Base-by-base conservation (phyloP, 1,140 invertebrate genomes). In the Galleria mellonella region DNA sequence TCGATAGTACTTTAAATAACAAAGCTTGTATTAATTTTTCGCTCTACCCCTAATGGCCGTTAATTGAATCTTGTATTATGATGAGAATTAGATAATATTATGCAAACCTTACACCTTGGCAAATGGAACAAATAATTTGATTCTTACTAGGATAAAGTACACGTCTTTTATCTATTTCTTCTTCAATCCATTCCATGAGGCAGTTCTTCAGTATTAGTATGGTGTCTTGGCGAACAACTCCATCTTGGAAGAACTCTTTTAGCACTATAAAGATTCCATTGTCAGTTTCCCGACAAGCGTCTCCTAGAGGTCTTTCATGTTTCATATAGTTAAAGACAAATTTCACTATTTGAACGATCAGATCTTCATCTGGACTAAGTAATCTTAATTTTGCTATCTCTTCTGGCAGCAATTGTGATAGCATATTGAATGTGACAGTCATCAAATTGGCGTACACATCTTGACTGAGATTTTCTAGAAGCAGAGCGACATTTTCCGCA, bases 221-320 rank as follows among this genome's bases (percentile, higher is more conserved):
- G 0, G 77, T 83, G 4, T 78, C 69, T 37, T 72, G 62, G 4
- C 62, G 52, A 9, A 85, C 53, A 0, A 61, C 32, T 2, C 82
- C 82, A 15, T 85, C 70, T 62, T 85, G 78, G 51, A 85, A 85
- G 51, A 85, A 85, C 30, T 85, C 78, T 44, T 72, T 75, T 2
- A 85, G 39, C 4, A 83, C 55, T 9, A 73, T 47, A 0, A 70
- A 29, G 9, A 85, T 76, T n/a, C 71, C 62, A 8, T 83, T 78
- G 41, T 85, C 82, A 1, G 40, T 60, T 1, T 74, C 54, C 0
- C 48, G 33, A 47, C 51, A 53, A 0, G 70, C 47, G 1, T 72
- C 66, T 4, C 82, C 78, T 2, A 85, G 38, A 2, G 82, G 82
- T 32, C 76, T 61, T 17, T 73, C 8, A 4, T 82, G 67, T 55